Percentiles rank a stretch among this genome's conserved stretches.
These are phyloP conservation scores for Entomyzon cyanotis DNA, from an alignment of 2,113 vertebrate genomes.

Conservation along the genomic window DNA sequence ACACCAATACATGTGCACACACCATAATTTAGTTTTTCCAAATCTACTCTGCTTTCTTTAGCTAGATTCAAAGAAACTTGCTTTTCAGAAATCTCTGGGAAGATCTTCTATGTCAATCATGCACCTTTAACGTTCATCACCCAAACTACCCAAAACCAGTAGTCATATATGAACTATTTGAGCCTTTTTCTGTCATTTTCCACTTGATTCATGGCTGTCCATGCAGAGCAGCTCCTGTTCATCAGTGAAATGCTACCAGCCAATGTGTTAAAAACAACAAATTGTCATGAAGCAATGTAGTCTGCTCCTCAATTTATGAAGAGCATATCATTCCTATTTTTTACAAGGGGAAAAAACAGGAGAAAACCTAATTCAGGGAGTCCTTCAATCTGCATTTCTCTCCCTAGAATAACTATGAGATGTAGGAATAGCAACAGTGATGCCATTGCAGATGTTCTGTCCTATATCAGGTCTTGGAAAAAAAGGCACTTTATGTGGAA, in stretches of 20 bases:
- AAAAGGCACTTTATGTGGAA: not conserved
- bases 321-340: not conserved
- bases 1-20: not conserved
- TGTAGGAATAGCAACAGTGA: not conserved
- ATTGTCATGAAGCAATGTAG: not conserved
- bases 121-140: not conserved
- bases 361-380: not conserved
- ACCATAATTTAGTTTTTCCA: not conserved
- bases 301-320: not conserved
- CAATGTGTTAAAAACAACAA: not conserved
- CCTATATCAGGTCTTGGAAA: not conserved
- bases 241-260: not conserved
- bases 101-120: not conserved
- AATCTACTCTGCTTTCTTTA: not conserved
- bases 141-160: not conserved
- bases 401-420: not conserved
- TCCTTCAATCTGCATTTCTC: not conserved
- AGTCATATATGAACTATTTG: not conserved
- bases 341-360: not conserved
- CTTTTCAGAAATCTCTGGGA: not conserved
- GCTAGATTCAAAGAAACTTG: not conserved
- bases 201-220: not conserved
- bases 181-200: not conserved
- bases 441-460: not conserved
- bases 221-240: not conserved